Evolutionary conservation across 1,140 invertebrate species (phyloP), one percentile per base, ranked within the genome.

Genomic region (Lordiphosa mommai): DNA sequence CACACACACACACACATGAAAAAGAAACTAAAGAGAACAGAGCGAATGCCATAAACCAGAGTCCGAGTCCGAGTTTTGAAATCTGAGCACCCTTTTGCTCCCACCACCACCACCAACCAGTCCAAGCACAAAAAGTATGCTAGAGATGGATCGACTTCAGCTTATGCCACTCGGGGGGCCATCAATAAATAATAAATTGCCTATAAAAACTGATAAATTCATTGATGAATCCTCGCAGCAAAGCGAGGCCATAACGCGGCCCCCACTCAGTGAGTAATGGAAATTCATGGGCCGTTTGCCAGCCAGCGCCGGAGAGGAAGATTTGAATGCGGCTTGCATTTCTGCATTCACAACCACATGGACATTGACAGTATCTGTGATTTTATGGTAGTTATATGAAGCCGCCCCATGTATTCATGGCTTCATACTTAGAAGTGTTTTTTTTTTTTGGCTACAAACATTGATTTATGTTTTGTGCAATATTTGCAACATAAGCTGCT

Each of bases 161-260:
- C 16, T 23, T 33, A 12, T 14, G 12, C 23, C 3, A 43, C 6
- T 13, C 9, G 34, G 16, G 47, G 23, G 36, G 44, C 68, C 65
- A 80, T 80, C 74, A 80, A 80, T 82, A 80, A 80, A 80, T 80
- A 80, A 80, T 80, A 80, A 80, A 80, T 80, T 80, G 74, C 76
- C 76, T 82, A 80, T 80, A 80, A 80, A 80, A 80, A 80, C 74
- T 80, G 74, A 80, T 80, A 74, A 80, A 80, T 80, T 80, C 76
- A 80, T 80, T 80, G 74, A 80, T 80, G 74, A 82, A 80, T 74
- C 60, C 23, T 70, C 52, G 40, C 34, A 23, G 30, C 10, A 40
- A 65, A 53, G 34, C 41, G 13, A 40, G 36, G 16, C 17, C 50
- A 63, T 68, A 67, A 68, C 49, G 61, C 66, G 64, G 49, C 14